Evolutionary conservation across 2,113 vertebrate genomes (phyloP).

Genomic region (Colaptes auratus): DNA sequence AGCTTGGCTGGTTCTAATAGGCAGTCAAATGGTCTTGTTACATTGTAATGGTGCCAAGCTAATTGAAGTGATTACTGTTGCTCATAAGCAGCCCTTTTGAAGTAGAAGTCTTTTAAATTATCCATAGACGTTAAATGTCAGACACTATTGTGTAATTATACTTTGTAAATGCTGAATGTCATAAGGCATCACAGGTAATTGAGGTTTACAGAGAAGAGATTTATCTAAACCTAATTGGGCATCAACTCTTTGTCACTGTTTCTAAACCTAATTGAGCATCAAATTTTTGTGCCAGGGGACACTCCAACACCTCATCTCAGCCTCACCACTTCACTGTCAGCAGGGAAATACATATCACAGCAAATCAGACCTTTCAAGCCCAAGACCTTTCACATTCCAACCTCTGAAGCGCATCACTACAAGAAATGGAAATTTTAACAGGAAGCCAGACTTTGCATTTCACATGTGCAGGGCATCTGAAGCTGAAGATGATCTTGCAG

Average conservation of each 20-base stretch:
- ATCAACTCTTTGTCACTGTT: slow-evolving; percentile 86
- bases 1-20: slow-evolving; percentile 87
- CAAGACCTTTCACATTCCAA: neutral
- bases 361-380: slow-evolving; percentile 31
- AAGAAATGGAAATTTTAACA: neutral
- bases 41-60: slow-evolving; percentile 89
- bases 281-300: slow-evolving; percentile 79
- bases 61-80: slow-evolving; percentile 90
- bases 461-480: fast-evolving
- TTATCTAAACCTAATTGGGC: slow-evolving; percentile 88
- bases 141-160: slow-evolving; percentile 89
- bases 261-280: slow-evolving; percentile 85
- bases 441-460: neutral
- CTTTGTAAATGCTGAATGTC: slow-evolving; percentile 88
- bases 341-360: slow-evolving; percentile 12
- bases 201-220: slow-evolving; percentile 87
- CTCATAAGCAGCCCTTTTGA: slow-evolving; percentile 84
- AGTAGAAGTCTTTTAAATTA: slow-evolving; percentile 87
- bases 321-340: slow-evolving; percentile 13
- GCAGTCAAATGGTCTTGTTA: slow-evolving; percentile 88
- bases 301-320: slow-evolving; percentile 58
- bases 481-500: neutral
- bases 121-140: slow-evolving; percentile 87
- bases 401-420: neutral
- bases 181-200: slow-evolving; percentile 89